Conservation (phyloP, 2,113 vertebrate species). For the Australoheros scitulus region DNA sequence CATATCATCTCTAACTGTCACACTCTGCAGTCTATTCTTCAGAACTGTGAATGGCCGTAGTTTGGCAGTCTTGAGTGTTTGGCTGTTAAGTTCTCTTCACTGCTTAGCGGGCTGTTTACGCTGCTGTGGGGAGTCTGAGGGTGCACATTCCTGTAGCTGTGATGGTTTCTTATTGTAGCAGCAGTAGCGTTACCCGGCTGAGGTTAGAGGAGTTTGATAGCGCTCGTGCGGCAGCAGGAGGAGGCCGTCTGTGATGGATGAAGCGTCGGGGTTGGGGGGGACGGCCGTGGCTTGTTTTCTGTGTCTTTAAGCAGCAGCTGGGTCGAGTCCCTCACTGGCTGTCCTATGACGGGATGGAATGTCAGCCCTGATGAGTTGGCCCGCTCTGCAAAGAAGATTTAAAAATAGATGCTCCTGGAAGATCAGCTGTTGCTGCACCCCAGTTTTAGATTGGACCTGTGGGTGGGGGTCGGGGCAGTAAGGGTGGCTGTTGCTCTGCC, state of each 20-base stretch:
- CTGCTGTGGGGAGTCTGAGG: constrained; percentile 25
- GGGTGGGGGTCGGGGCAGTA: constrained; percentile 26
- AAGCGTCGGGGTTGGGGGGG: not conserved
- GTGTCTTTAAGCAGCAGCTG: constrained; percentile 52
- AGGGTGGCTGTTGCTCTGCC: constrained; percentile 12
- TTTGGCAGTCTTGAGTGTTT: not conserved
- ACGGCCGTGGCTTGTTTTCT: not conserved
- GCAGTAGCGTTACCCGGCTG: not conserved
- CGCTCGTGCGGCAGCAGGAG: not conserved
- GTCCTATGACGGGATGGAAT: constrained; percentile 65
- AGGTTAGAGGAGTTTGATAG: not conserved
- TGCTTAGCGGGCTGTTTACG: constrained; percentile 24
- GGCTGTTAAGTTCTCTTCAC: not conserved
- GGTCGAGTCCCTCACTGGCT: constrained; percentile 37
- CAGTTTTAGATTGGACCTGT: constrained; percentile 46
- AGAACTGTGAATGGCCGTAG: not conserved
- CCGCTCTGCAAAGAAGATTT: constrained; percentile 73
- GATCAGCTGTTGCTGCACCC: constrained; percentile 78
- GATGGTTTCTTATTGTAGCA: constrained; percentile 9
- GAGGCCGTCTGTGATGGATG: not conserved
- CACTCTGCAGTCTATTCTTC: not conserved
- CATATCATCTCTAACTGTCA: constrained; percentile 31
- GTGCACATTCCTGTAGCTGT: constrained; percentile 52
- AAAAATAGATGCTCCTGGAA: constrained; percentile 79
- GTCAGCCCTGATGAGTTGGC: constrained; percentile 69